phyloP scores from a whole-genome alignment of 2,113 vertebrate genomes.

The Dipodomys ordii region DNA sequence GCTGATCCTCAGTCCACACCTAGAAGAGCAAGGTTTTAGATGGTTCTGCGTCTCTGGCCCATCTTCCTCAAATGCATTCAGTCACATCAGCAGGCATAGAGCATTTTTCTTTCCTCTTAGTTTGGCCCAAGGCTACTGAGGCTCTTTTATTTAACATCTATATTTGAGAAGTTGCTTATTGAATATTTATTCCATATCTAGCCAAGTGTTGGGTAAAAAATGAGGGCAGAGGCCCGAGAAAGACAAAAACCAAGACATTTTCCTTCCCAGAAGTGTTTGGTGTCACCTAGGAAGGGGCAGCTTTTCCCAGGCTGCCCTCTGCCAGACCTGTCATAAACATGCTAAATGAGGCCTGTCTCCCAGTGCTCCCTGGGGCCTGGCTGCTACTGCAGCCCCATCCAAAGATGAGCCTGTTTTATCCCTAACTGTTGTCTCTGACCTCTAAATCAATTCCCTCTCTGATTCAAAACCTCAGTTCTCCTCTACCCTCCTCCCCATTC shows the following conservation, averaged over 20 bases:
- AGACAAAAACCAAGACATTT: slow-evolving; percentile 60
- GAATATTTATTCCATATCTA: neutral
- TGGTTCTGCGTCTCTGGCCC: neutral
- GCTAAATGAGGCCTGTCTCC: slow-evolving; percentile 79
- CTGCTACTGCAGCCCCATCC: slow-evolving; percentile 50
- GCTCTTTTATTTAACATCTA: slow-evolving; percentile 44
- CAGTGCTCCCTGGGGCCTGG: slow-evolving; percentile 66
- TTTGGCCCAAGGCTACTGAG: neutral
- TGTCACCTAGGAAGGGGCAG: slow-evolving; percentile 37
- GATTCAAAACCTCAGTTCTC: slow-evolving; percentile 57
- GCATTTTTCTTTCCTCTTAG: neutral
- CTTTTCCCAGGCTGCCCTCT: slow-evolving; percentile 63
- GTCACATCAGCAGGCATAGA: neutral
- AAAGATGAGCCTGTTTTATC: slow-evolving; percentile 79
- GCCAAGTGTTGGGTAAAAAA: neutral
- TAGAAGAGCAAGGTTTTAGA: neutral
- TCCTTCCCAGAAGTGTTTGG: slow-evolving; percentile 34
- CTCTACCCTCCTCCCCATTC: slow-evolving; percentile 37
- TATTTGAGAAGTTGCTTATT: slow-evolving; percentile 36
- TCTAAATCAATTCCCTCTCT: slow-evolving; percentile 80
- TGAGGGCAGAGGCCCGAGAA: neutral
- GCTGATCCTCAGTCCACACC: neutral
- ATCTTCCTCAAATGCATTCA: neutral
- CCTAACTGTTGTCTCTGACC: slow-evolving; percentile 74
- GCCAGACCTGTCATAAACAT: slow-evolving; percentile 80